Evolutionary conservation across 2,113 vertebrate genomes (phyloP).

Genomic region (Apistogramma diplotaenia): DNA sequence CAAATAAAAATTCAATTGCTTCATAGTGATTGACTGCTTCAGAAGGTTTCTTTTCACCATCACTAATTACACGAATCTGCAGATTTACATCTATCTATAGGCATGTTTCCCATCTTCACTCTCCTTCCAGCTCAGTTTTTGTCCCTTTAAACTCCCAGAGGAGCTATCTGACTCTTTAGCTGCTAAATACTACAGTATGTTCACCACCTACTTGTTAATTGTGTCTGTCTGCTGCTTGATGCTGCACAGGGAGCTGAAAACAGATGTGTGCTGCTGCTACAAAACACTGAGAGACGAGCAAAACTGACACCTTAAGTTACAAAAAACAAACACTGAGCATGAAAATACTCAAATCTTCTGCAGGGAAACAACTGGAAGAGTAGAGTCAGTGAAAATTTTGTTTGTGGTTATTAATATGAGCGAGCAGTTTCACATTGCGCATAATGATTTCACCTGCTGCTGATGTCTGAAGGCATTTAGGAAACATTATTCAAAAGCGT

Average conservation of each 20-base stretch:
- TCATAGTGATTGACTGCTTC: neutral
- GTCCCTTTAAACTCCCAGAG: neutral
- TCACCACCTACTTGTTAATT: neutral
- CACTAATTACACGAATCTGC: neutral
- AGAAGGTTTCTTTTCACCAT: neutral
- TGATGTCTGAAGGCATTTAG: neutral
- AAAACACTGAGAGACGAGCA: neutral
- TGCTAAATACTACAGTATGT: conserved; percentile 15
- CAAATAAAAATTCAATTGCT: neutral
- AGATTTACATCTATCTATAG: neutral
- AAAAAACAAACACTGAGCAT: neutral
- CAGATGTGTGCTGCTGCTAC: neutral
- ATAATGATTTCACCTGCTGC: neutral
- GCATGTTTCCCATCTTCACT: neutral
- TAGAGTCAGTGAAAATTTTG: neutral
- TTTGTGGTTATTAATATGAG: neutral
- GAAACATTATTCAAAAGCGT: neutral
- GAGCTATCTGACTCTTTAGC: neutral
- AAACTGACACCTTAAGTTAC: neutral
- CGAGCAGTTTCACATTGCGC: neutral
- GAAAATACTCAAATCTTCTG: neutral
- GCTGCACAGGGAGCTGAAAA: neutral
- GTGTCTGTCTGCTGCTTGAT: neutral
- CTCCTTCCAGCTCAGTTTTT: neutral
- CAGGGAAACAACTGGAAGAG: neutral